phyloP scores from a whole-genome alignment of 2,888 invertebrate genomes.

The Merodon equestris region DNA sequence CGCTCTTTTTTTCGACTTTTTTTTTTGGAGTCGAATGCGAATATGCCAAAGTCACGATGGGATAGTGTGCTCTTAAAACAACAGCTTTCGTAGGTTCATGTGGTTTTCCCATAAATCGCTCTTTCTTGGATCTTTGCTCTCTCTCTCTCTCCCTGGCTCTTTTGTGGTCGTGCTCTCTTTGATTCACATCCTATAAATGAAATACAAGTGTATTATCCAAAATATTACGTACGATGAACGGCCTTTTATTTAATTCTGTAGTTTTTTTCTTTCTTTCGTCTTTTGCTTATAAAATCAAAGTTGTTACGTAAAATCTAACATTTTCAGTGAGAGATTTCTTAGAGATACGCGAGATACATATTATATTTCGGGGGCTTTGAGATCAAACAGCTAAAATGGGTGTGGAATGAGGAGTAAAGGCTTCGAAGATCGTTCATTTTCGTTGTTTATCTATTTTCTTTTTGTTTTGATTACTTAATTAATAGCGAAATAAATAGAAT shows the following conservation, averaged over 20 bases:
- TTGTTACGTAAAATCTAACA: conserved; percentile 68
- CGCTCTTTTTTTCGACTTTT: conserved; percentile 29
- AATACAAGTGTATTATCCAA: conserved; percentile 65
- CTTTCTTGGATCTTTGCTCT: too few species aligned
- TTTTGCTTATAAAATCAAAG: conserved; percentile 66
- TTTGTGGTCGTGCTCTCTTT: conserved; percentile 5
- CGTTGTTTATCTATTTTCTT: not conserved
- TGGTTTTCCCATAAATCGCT: conserved; percentile 14
- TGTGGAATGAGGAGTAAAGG: not conserved
- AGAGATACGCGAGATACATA: conserved; percentile 21
- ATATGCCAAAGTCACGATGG: not conserved
- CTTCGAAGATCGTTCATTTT: too few species aligned
- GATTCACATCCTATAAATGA: conserved; percentile 59
- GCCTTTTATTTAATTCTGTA: conserved; percentile 52
- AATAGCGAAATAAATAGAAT: conserved; percentile 21
- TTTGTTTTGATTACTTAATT: conserved; percentile 24
- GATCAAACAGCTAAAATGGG: conserved; percentile 47
- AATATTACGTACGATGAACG: conserved; percentile 61
- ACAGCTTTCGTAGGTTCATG: conserved; percentile 26
- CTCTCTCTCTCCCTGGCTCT: conserved; percentile 10
- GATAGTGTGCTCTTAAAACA: conserved; percentile 38
- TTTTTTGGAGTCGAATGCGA: conserved; percentile 1
- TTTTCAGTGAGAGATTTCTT: conserved; percentile 57
- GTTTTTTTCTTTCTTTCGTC: conserved; percentile 34
- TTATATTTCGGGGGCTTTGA: conserved; percentile 27